These are phyloP conservation scores for Tupiocoris notatus DNA, from an alignment of 2,888 invertebrate genomes.

Conservation along the genomic window DNA sequence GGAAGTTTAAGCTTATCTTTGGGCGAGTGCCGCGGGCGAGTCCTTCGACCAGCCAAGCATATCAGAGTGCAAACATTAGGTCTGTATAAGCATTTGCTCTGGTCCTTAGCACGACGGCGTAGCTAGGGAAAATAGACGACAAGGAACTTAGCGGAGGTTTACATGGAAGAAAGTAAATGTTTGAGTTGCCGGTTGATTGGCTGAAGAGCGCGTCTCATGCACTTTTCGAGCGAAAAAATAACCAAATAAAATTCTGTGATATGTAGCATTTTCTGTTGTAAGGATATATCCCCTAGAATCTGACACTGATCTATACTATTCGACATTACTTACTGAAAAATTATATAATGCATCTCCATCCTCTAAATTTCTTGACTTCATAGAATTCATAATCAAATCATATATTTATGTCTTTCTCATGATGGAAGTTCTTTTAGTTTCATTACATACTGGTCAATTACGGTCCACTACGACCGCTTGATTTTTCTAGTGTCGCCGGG, in stretches of 20 bases:
- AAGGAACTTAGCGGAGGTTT: background rate
- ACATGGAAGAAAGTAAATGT: constrained; percentile 19
- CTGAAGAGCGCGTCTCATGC: background rate
- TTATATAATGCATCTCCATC: too few relatives aligned
- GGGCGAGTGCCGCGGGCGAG: background rate
- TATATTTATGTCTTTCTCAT: too few relatives aligned
- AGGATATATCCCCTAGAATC: too few relatives aligned
- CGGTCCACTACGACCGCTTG: too few relatives aligned
- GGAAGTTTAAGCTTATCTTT: background rate
- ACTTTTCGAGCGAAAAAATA: background rate
- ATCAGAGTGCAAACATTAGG: constrained; percentile 19
- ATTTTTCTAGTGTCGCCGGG: too few relatives aligned
- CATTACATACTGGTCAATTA: too few relatives aligned
- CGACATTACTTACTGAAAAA: too few relatives aligned
- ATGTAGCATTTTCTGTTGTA: too few relatives aligned
- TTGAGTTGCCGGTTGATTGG: constrained; percentile 10
- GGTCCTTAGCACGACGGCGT: background rate
- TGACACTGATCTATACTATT: too few relatives aligned
- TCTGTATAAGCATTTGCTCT: background rate
- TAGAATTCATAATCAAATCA: too few relatives aligned
- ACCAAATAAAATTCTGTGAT: background rate
- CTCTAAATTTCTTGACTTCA: too few relatives aligned
- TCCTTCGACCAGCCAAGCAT: constrained; percentile 3
- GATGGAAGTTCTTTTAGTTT: too few relatives aligned
- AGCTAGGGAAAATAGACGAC: background rate